phyloP scores from a whole-genome alignment of 2,113 vertebrate genomes.

The Trachemys scripta region DNA sequence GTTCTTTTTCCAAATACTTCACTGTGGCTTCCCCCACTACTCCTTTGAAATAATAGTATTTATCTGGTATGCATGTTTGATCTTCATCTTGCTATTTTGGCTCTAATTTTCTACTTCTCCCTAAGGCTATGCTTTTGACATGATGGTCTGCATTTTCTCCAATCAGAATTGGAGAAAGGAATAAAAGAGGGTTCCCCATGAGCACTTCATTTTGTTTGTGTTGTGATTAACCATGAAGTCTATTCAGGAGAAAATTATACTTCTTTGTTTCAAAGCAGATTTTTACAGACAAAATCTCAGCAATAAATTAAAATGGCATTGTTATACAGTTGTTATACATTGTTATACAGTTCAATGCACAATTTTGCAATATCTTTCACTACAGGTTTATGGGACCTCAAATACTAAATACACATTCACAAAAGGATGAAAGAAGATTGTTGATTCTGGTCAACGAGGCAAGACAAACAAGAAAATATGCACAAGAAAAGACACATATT shows the following conservation, averaged over 20 bases:
- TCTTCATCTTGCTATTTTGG: neutral
- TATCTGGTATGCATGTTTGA: neutral
- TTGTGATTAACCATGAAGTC: neutral
- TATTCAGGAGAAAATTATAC: conserved; percentile 11
- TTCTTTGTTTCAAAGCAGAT: conserved; percentile 42
- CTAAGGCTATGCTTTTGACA: neutral
- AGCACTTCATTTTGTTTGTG: neutral
- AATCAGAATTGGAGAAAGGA: neutral
- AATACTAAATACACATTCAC: conserved; percentile 22
- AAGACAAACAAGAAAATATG: conserved; percentile 12
- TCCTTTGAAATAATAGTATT: neutral
- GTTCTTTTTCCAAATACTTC: too few relatives aligned
- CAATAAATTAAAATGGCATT: conserved; percentile 33
- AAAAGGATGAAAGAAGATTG: neutral
- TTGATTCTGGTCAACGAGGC: conserved; percentile 41
- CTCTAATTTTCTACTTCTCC: neutral
- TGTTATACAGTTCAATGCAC: conserved; percentile 34
- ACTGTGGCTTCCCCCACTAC: neutral
- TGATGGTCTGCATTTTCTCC: neutral
- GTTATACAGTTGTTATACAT: conserved; percentile 18
- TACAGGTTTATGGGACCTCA: conserved; percentile 25
- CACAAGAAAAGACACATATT: neutral
- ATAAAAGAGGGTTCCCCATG: neutral
- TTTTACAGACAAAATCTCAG: conserved; percentile 46
- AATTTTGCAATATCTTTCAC: neutral